These are phyloP conservation scores for Climacteris rufus DNA, from an alignment of 2,113 vertebrate species.

Conservation along the genomic window DNA sequence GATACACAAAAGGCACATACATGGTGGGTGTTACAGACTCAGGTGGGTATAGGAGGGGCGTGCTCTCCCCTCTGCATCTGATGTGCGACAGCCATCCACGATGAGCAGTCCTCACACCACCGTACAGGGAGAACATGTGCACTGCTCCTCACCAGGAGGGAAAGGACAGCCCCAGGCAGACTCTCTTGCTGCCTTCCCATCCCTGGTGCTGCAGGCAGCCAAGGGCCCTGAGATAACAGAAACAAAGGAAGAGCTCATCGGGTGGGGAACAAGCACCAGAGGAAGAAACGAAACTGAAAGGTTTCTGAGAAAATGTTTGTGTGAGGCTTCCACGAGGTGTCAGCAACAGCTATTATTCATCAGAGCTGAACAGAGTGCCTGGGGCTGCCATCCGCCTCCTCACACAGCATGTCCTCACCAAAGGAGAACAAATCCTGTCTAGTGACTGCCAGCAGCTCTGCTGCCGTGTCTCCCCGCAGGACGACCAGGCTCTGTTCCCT, in stretches of 20 bases:
- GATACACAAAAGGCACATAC: background rate
- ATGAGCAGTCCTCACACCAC: background rate
- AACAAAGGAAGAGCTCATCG: background rate
- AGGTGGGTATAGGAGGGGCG: background rate
- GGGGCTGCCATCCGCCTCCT: background rate
- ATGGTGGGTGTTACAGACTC: background rate
- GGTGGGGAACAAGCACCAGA: background rate
- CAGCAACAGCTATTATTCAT: conserved; percentile 34
- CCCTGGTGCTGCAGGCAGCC: background rate
- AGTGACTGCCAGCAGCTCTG: background rate
- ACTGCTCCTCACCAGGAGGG: background rate
- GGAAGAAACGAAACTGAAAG: background rate
- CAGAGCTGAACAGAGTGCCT: background rate
- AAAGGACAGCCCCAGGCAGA: background rate
- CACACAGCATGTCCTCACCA: background rate
- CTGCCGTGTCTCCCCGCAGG: rapidly evolving
- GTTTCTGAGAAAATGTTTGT: background rate
- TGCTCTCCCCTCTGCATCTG: background rate
- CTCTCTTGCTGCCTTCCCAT: background rate
- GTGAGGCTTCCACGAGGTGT: conserved; percentile 32
- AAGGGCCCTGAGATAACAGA: background rate
- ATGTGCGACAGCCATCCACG: background rate
- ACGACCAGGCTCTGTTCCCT: background rate
- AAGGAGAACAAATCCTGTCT: background rate
- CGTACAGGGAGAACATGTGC: rapidly evolving